Evolutionary conservation across 2,888 invertebrate species (phyloP), one percentile per base, ranked within the genome.

Genomic region (Catocala fraxini): DNA sequence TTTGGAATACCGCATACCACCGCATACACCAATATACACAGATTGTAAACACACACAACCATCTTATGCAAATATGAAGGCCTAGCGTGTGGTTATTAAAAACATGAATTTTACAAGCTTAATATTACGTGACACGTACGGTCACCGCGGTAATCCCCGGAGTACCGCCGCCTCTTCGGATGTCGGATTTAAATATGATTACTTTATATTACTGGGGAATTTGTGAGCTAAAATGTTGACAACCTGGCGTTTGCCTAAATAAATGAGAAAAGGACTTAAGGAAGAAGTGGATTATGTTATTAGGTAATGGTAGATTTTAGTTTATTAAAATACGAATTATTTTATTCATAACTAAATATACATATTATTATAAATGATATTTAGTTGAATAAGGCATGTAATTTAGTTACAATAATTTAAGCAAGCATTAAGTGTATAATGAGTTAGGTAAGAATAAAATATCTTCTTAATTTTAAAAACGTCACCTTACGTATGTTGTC

Each of bases 101-200:
- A 75, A 75, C 78, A 74, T 68, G 75, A 77, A 74, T 77, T 77
- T 75, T 77, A 75, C 78, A 68, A 65, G 75, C 70, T 74, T 71
- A 71, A 77, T 75, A 77, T 68, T 64, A 69, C 69, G 73, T 70
- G 71, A 65, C 77, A 75, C 63, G 74, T 73, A 73, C 68, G 72
- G 63, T 60, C 62, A 61, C 48, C 51, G 54, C 56, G 43, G 67
- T 79, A 80, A 81, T 81, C 81, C 75, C 76, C 13, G n/a, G 66
- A 64, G 78, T 35, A 60, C 67, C 66, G 65, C 67, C 68, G 68
- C 69, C 68, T 71, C 78, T 73, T 75, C 68, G 71, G 68, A 73
- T 78, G 76, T 72, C 74, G 66, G 73, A 80, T 79, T 77, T 81
- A 81, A 81, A 81, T 76, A 71, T 71, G 73, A 79, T 79, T 78